Base-by-base conservation (phyloP, 1,140 invertebrate species). In the Prorops nasuta region DNA sequence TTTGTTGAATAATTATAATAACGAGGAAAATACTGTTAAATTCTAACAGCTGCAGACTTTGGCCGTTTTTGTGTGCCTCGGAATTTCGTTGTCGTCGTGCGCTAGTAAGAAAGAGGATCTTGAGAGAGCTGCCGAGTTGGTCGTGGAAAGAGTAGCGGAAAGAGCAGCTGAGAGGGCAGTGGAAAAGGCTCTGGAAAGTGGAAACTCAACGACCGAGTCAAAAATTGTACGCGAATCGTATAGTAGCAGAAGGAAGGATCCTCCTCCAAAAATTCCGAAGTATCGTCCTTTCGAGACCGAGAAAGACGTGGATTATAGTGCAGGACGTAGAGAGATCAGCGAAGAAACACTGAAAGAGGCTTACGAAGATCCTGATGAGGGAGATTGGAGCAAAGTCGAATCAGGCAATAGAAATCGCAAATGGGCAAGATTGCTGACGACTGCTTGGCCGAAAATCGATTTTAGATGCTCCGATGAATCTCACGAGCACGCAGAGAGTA, bases 121-220 rank as follows among this genome's bases (percentile, higher is more conserved):
- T 3, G 74, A 78, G 41, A 64, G 66, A 16, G 72, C 72, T 2
- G 74, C 73, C 0, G 71, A 78, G 37, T 49, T 77, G 0, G 74
- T 72, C 3, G 74, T 78, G 6, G 74, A 76, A 37, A 64, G 66
- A 17, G 67, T 72, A 12, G 76, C 71, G 7, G 73, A 78, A 49
- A 65, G 64, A 39, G 72, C 65, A 8, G 74, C 74, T 0, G 74
- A 76, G 32, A 63, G 68, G 40, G 74, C 74, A 1, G 74, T 77
- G 1, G 73, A 78, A 22, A 77, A 74, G 41, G 63, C 64, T 1
- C 44, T 77, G 8, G 66, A 76, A 35, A 57, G 62, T 19, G 76
- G 74, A 0, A 75, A 72, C 20, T 63, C 53, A 0, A 67, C 65
- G 1, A 72, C 69, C 1, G 67, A 68, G n/a, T 68, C 75, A 10